Percentiles rank a stretch among this genome's conserved stretches.
Evolutionary conservation across 1,140 invertebrate genomes (phyloP).

Genomic region (Bombus consobrinus): DNA sequence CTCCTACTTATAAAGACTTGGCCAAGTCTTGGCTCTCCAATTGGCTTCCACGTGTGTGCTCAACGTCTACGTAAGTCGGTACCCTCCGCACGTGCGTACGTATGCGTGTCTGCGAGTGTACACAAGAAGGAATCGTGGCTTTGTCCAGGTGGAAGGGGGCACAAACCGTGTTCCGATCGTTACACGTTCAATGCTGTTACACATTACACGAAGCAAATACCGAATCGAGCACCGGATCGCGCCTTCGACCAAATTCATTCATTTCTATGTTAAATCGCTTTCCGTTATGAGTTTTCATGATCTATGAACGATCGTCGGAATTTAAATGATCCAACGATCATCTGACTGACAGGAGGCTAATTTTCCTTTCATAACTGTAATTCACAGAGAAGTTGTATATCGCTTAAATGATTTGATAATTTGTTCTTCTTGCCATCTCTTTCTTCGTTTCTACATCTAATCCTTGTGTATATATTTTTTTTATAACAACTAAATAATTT

Average conservation of each 20-base stretch:
- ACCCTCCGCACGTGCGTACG: constrained; percentile 50
- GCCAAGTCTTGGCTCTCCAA: constrained; percentile 70
- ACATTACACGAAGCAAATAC: constrained; percentile 48
- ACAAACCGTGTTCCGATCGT: constrained; percentile 66
- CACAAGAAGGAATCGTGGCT: constrained; percentile 62
- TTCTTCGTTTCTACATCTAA: too few species aligned
- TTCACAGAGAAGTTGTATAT: background rate
- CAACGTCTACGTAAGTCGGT: constrained; percentile 52
- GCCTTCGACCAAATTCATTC: background rate
- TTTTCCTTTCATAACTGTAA: too few species aligned
- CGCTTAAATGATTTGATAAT: too few species aligned
- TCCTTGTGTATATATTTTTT: too few species aligned
- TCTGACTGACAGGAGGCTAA: background rate
- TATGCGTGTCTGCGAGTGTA: constrained; percentile 46
- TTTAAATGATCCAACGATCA: background rate
- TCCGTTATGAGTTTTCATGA: background rate
- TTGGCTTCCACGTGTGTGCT: constrained; percentile 58
- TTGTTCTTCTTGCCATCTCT: too few species aligned
- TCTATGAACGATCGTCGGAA: background rate
- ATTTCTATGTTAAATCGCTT: background rate
- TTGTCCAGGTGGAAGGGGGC: constrained; percentile 63
- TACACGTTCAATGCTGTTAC: constrained; percentile 64
- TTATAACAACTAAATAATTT: too few species aligned
- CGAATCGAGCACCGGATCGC: background rate
- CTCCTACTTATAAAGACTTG: constrained; percentile 83